A percentile compares a stretch with the other conserved stretches of the same genome.
phyloP scores from a whole-genome alignment of 2,888 invertebrate genomes.

The Brachypalpus laphriformis region DNA sequence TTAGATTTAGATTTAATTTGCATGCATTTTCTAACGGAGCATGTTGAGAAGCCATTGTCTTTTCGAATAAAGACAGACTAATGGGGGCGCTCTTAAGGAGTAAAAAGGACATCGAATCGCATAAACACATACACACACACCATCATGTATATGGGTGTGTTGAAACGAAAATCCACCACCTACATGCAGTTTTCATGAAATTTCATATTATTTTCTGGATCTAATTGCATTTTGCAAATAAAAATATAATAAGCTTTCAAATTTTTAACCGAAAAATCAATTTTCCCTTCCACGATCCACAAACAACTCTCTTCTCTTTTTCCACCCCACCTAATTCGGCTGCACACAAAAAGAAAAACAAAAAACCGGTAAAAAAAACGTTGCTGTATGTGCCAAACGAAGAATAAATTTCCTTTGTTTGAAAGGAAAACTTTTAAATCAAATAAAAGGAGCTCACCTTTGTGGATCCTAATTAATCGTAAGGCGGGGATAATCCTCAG shows the following conservation, averaged over 20 bases:
- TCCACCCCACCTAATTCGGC: conserved; percentile 45
- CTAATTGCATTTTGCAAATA: neutral
- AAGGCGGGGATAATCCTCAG: conserved; percentile 66
- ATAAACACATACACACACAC: conserved; percentile 29
- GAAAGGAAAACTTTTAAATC: neutral
- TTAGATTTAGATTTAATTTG: conserved; percentile 3
- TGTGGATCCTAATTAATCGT: conserved; percentile 52
- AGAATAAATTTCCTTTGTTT: conserved; percentile 43
- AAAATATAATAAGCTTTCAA: neutral
- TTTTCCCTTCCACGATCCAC: conserved; percentile 1
- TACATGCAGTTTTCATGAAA: conserved; percentile 1
- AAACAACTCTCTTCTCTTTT: neutral
- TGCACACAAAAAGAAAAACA: conserved; percentile 8
- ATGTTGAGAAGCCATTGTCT: conserved; percentile 67
- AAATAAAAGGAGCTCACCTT: conserved; percentile 45
- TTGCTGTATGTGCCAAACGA: conserved; percentile 11
- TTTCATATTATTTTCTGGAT: neutral
- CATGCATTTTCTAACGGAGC: conserved; percentile 42
- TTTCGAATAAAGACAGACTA: conserved; percentile 40
- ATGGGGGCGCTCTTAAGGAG: conserved; percentile 24
- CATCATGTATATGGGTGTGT: neutral
- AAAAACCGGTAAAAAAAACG: conserved; percentile 67
- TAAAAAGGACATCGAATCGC: conserved; percentile 61
- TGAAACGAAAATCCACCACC: conserved; percentile 47
- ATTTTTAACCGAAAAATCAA: neutral